Conservation (phyloP, 2,797 vertebrate species). For the Hipposideros larvatus region DNA sequence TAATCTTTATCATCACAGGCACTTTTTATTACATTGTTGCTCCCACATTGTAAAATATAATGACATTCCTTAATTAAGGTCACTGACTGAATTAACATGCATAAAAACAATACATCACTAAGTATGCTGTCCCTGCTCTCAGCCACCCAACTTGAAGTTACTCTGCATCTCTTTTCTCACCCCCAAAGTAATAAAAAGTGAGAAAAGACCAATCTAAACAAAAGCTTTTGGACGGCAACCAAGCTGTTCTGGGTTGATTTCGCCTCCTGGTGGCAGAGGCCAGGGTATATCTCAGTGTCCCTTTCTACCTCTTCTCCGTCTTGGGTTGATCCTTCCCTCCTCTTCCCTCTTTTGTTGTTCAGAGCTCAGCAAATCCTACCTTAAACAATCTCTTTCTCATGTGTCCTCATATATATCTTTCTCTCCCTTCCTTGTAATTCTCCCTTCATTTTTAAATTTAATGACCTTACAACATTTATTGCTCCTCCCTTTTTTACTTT, state of each 20-base stretch:
- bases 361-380: conserved; percentile 27
- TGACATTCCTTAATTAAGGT: conserved; percentile 13
- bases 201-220: neutral
- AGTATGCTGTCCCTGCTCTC: neutral
- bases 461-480: neutral
- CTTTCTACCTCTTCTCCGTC: neutral
- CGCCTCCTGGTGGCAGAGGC: neutral
- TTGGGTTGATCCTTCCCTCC: neutral
- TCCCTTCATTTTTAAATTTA: conserved; percentile 33
- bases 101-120: neutral
- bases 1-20: neutral
- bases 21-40: conserved; percentile 51
- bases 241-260: conserved; percentile 3
- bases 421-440: conserved; percentile 32
- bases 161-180: neutral
- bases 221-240: neutral
- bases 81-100: conserved; percentile 41
- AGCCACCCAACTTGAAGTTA: neutral
- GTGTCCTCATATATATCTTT: neutral
- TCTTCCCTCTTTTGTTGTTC: conserved; percentile 10
- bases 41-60: conserved; percentile 30
- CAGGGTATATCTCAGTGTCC: neutral
- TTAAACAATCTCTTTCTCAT: neutral
- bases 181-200: neutral
- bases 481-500: neutral